These are phyloP conservation scores for Andrena bicolor DNA, from an alignment of 2,888 invertebrate genomes.

Conservation along the genomic window DNA sequence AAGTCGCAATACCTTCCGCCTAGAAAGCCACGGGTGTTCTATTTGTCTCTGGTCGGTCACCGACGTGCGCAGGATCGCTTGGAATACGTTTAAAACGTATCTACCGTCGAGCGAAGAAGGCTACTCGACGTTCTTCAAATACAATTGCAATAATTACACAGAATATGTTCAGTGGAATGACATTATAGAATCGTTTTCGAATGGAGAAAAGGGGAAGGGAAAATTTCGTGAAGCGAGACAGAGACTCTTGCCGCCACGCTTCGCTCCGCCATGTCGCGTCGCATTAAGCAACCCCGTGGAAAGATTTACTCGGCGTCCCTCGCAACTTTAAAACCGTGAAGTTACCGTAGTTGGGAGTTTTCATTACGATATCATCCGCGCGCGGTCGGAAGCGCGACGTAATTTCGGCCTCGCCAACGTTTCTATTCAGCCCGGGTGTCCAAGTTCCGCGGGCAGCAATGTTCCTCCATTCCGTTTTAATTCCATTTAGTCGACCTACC, in stretches of 20 bases:
- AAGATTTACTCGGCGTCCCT: slow-evolving; percentile 40
- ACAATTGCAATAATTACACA: too few species aligned
- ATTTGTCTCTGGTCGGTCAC: background rate
- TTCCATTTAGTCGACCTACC: slow-evolving; percentile 62
- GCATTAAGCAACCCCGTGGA: slow-evolving; percentile 46
- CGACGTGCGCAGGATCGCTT: background rate
- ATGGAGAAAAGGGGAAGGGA: too few species aligned
- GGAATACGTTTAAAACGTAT: slow-evolving; percentile 14
- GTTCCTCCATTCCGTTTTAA: slow-evolving; percentile 68
- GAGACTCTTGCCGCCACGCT: background rate
- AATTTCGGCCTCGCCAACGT: slow-evolving; percentile 52
- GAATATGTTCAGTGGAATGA: too few species aligned
- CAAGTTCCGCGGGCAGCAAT: slow-evolving; percentile 51
- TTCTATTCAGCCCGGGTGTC: slow-evolving; percentile 41
- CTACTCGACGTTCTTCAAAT: background rate
- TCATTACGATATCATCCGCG: slow-evolving; percentile 60
- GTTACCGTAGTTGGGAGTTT: slow-evolving; percentile 55
- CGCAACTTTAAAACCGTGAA: slow-evolving; percentile 55
- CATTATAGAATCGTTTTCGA: too few species aligned
- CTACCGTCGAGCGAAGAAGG: background rate
- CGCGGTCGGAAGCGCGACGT: slow-evolving; percentile 55
- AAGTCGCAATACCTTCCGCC: slow-evolving; percentile 37
- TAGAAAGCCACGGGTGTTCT: background rate
- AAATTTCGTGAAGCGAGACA: background rate
- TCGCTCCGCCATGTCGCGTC: slow-evolving; percentile 29